These are phyloP conservation scores for Pogonognathellus flavescens DNA, from an alignment of 1,140 invertebrate genomes.

Conservation along the genomic window DNA sequence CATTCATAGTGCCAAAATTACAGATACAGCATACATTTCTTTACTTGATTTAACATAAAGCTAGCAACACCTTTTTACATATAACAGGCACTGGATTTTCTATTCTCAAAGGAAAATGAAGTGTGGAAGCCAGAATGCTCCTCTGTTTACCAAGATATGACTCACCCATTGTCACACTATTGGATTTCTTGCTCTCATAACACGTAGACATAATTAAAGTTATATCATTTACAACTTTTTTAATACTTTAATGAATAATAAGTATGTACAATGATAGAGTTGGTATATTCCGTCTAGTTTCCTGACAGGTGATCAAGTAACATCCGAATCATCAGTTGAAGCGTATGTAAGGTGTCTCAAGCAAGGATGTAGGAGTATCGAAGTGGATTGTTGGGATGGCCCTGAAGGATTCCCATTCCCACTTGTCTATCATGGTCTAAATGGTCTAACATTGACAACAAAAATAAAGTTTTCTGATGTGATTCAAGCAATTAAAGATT, in stretches of 20 bases:
- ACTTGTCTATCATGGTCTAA: conserved; percentile 97
- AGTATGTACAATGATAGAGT: no score
- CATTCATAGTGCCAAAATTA: no score
- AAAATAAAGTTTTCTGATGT: conserved; percentile 97
- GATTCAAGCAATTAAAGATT: conserved; percentile 93
- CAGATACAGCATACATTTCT: no score
- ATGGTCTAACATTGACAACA: conserved; percentile 97
- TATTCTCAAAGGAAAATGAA: conserved; percentile 95
- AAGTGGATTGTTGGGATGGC: conserved; percentile 98
- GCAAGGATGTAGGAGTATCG: conserved; percentile 96
- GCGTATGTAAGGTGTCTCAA: conserved; percentile 92
- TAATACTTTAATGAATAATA: no score
- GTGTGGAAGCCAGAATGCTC: conserved; percentile 86
- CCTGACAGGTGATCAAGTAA: conserved; percentile 96
- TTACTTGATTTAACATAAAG: no score
- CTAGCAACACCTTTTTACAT: no score
- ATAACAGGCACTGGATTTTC: conserved; percentile 86
- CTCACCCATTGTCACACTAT: conserved; percentile 89
- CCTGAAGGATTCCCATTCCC: conserved; percentile 91
- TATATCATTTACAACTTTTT: background rate
- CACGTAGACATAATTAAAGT: conserved; percentile 85
- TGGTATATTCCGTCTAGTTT: conserved; percentile 77
- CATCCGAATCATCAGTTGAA: conserved; percentile 95
- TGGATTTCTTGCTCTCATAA: conserved; percentile 99
- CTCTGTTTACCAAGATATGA: conserved; percentile 92